Conservation (phyloP, 2,888 invertebrate genomes). For the Acanthococcus lagerstroemiae region DNA sequence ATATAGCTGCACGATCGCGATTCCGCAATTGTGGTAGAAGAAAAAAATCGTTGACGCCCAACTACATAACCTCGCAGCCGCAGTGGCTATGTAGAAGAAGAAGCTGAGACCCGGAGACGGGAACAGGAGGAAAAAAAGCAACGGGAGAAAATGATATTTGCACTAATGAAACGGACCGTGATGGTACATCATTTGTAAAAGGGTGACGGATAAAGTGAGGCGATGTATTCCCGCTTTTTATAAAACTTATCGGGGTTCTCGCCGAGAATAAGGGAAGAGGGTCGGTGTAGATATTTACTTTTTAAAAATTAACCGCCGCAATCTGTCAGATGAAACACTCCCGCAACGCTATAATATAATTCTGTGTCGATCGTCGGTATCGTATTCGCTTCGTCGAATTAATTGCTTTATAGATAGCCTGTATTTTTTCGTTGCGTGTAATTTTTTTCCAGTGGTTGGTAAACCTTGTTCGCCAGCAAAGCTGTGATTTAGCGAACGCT, state of each 20-base stretch:
- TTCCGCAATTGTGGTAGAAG: no score
- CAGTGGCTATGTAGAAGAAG: no score
- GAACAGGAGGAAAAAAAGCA: slow-evolving; percentile 15
- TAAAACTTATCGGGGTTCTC: slow-evolving; percentile 27
- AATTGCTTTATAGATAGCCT: slow-evolving; percentile 22
- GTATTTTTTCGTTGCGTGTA: background rate
- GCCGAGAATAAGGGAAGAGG: slow-evolving; percentile 13
- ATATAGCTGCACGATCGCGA: no score
- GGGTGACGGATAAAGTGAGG: slow-evolving; percentile 26
- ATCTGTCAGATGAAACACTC: slow-evolving; percentile 30
- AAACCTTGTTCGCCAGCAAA: background rate
- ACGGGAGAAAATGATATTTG: slow-evolving; percentile 27
- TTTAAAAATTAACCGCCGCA: slow-evolving; percentile 30
- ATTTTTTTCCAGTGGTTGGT: background rate
- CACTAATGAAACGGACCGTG: slow-evolving; percentile 30
- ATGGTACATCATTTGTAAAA: slow-evolving; percentile 30
- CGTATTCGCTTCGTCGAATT: slow-evolving; percentile 30
- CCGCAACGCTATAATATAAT: slow-evolving; percentile 29
- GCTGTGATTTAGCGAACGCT: no score
- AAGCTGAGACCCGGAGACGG: no score
- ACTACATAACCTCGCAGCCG: no score
- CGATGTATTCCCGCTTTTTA: slow-evolving; percentile 27
- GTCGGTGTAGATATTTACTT: slow-evolving; percentile 29
- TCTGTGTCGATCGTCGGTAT: slow-evolving; percentile 28
- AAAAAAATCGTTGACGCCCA: no score